Base-by-base conservation (phyloP, 2,888 invertebrate genomes). In the Pammene fasciana region DNA sequence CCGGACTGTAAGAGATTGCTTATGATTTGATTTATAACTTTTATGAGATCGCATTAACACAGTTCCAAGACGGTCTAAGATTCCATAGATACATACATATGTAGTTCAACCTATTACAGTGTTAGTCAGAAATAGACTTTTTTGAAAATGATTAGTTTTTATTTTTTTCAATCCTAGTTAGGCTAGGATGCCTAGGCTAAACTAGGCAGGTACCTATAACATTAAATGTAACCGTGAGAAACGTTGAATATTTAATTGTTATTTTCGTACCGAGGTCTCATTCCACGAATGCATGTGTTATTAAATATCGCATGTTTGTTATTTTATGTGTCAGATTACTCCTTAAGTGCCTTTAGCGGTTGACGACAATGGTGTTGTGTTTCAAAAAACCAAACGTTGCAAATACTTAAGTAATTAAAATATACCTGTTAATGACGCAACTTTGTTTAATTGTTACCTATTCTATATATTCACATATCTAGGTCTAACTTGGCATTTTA, bases 271-370 rank as follows among this genome's bases (percentile, higher is more conserved):
- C 38, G 62, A 57, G 7, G 34, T 41, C 18, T 43, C 43, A 34
- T 68, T 68, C 68, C 57, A 52, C 14, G 68, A 68, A 68, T 57
- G 41, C 36, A 62, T 18, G 50, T 26, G 67, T 61, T 43, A 67
- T 68, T 52, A 64, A 65, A 68, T 64, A 68, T 48, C 68, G 57
- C 57, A 14, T 16, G 64, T 59, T 64, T 64, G 38, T 68, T 60
- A 60, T 67, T 68, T 64, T 38, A 45, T 57, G 57, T 57, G 50
- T 65, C 68, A 13, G 64, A 45, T 68, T 68, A 65, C 68, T 46
- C 14, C 41, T 48, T 48, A 59, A 61, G 41, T 52, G 50, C 50
- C 62, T 52, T 68, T 50, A 57, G 57, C 68, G 64, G 68, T 45
- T 8, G 14, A 57, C 52, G 18, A 65, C 68, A 68, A 57, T 50